Evolutionary conservation across 2,888 invertebrate genomes (phyloP).

Genomic region (Drosophila silvestris): DNA sequence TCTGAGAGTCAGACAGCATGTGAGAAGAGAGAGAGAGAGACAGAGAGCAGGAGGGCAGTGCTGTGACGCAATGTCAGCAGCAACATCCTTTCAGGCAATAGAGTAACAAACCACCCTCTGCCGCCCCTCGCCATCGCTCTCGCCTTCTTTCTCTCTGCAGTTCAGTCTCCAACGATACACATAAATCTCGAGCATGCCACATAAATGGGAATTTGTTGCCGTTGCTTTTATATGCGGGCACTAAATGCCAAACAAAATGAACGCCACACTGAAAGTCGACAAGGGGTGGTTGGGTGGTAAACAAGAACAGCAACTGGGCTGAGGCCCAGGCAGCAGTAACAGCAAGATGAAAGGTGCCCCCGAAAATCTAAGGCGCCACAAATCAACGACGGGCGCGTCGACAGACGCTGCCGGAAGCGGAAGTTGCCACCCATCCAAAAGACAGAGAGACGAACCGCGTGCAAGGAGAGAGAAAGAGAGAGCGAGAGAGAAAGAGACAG

Average conservation of each 20-base stretch:
- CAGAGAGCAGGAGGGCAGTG: background rate
- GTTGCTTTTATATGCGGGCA: slow-evolving; percentile 60
- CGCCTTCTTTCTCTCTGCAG: background rate
- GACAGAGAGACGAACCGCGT: background rate
- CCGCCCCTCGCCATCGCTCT: background rate
- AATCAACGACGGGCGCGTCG: slow-evolving; percentile 64
- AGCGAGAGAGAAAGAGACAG: background rate
- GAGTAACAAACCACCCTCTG: slow-evolving; percentile 6
- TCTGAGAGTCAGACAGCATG: slow-evolving; percentile 42
- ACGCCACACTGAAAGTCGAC: background rate
- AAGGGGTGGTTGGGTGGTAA: background rate
- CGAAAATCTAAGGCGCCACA: slow-evolving; percentile 63
- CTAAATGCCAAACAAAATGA: slow-evolving; percentile 70
- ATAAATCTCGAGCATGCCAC: slow-evolving; percentile 73
- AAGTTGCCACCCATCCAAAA: slow-evolving; percentile 51
- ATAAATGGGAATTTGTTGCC: slow-evolving; percentile 73
- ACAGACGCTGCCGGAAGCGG: slow-evolving; percentile 70
- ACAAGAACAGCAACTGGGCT: background rate
- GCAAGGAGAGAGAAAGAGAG: background rate
- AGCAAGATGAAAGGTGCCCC: slow-evolving; percentile 34
- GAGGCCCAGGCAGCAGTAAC: slow-evolving; percentile 9
- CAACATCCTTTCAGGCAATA: slow-evolving; percentile 62
- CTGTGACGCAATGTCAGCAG: slow-evolving; percentile 62
- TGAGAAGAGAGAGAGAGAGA: background rate
- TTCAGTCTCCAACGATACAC: slow-evolving; percentile 24